Evolutionary conservation across 2,888 invertebrate species (phyloP), one percentile per base, ranked within the genome.

Genomic region (Noctuana brunneofusca): DNA sequence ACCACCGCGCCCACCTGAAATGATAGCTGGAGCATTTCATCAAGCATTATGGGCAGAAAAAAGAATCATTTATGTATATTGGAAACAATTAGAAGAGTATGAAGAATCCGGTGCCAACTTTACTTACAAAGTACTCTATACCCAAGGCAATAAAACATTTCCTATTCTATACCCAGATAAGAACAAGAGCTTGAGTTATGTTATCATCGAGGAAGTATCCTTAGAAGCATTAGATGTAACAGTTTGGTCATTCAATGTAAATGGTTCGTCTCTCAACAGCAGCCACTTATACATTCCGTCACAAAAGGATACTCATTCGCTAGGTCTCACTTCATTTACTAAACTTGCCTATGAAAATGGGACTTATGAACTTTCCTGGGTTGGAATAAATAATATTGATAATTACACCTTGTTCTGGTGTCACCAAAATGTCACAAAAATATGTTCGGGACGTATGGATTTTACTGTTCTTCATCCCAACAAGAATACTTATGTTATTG

Each of bases 341-440:
- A 96, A 96, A 86, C 93, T 96, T 14, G 94, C 94, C 35, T 95
- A 94, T 81, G 94, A 93, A 66, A 93, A 94, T 78, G 94, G 95
- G 30, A 92, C 93, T 16, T 96, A 95, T 79, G 74, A 71, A 24
- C 59, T 74, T 16, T 70, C 74, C 55, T 75, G 97, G 97, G 92
- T 93, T 68, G 91, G 93, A 22, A 94, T 95, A 0, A 74, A 85
- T 56, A 82, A 84, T 56, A 78, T 84, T 64, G 92, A 89, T 24
- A 94, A 95, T 79, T 97, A 96, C 70, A 97, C 97, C 0, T 92
- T 97, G 18, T 97, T 96, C 81, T 97, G 96, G 96, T 96, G 96
- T 77, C 85, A 86, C 64, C 83, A 89, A 50, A 89, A 89, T 67
- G 72, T 76, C 9, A 87, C 87, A 27, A 79, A 85, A 66, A 81